A percentile compares a stretch with the other conserved stretches of the same genome.
Conservation (phyloP, 2,888 invertebrate species). For the Girardia tigrina region DNA sequence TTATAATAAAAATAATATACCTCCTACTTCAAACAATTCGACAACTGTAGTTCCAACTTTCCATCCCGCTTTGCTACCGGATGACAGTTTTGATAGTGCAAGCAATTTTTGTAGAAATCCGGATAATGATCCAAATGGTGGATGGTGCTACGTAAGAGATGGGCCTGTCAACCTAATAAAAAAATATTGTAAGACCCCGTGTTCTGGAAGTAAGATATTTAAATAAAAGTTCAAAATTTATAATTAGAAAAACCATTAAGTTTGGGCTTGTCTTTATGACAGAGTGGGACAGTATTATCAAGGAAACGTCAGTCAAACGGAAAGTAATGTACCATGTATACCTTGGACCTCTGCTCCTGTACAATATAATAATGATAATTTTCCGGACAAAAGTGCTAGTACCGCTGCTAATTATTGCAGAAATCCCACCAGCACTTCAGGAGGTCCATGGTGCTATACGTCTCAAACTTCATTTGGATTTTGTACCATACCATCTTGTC, state of each 20-base stretch:
- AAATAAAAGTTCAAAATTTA: too few species aligned
- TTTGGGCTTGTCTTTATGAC: not conserved
- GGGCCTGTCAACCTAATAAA: not conserved
- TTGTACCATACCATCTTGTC: not conserved
- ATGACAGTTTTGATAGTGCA: slow-evolving; percentile 25
- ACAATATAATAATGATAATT: not conserved
- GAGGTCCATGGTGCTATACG: slow-evolving; percentile 36
- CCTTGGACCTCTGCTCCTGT: not conserved
- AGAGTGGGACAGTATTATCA: slow-evolving; percentile 1
- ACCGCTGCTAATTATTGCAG: slow-evolving; percentile 33
- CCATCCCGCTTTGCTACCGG: slow-evolving; percentile 27
- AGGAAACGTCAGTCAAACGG: slow-evolving; percentile 1
- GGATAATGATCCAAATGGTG: slow-evolving; percentile 21
- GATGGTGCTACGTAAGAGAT: slow-evolving; percentile 28
- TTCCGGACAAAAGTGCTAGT: slow-evolving; percentile 27
- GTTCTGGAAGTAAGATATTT: slow-evolving; percentile 26
- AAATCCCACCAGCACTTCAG: slow-evolving; percentile 29
- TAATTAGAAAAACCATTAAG: too few species aligned
- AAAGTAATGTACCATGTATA: not conserved
- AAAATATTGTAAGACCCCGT: slow-evolving; percentile 26
- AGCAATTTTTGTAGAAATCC: slow-evolving; percentile 32
- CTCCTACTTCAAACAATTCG: not conserved
- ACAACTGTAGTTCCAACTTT: not conserved
- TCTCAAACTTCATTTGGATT: not conserved
- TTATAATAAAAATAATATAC: not conserved